Percentiles rank a stretch among this genome's conserved stretches.
These are phyloP conservation scores for Lithophane semibrunnea DNA, from an alignment of 2,888 invertebrate species.

Conservation along the genomic window DNA sequence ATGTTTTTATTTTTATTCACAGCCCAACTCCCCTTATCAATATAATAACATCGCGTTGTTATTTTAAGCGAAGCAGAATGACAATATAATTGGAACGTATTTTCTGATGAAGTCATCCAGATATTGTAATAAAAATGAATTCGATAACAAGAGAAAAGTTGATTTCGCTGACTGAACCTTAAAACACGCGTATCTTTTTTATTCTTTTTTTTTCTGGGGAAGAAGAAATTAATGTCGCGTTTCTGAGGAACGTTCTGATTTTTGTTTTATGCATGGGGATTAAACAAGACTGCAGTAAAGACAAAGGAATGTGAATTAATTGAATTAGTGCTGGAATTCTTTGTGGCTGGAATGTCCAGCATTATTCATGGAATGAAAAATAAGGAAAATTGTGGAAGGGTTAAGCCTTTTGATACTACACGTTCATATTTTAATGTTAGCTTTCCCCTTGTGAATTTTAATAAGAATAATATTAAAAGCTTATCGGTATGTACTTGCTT, in stretches of 20 bases:
- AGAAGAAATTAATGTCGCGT: slow-evolving; percentile 43
- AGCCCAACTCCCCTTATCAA: neutral
- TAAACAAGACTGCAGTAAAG: slow-evolving; percentile 40
- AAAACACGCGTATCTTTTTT: slow-evolving; percentile 37
- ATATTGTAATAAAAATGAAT: neutral
- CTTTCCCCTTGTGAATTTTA: slow-evolving; percentile 18
- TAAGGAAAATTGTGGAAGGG: slow-evolving; percentile 30
- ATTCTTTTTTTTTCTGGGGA: neutral
- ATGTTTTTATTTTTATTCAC: neutral
- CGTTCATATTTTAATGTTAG: slow-evolving; percentile 15
- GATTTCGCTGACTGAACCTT: slow-evolving; percentile 31
- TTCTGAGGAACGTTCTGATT: slow-evolving; percentile 36
- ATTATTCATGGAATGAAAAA: slow-evolving; percentile 41
- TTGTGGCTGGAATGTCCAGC: slow-evolving; percentile 22
- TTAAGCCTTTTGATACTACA: slow-evolving; percentile 26
- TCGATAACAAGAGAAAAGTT: neutral
- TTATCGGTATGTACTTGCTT: slow-evolving; percentile 1
- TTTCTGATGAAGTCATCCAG: slow-evolving; percentile 19
- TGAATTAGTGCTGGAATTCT: slow-evolving; percentile 39
- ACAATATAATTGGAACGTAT: neutral
- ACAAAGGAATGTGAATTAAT: slow-evolving; percentile 55
- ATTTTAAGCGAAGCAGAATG: slow-evolving; percentile 23
- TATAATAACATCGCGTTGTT: slow-evolving; percentile 23
- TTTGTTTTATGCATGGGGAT: slow-evolving; percentile 52
- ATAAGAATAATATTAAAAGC: slow-evolving; percentile 20